These are phyloP conservation scores for Anoplophora glabripennis DNA, from an alignment of 1,140 invertebrate species.

Conservation along the genomic window DNA sequence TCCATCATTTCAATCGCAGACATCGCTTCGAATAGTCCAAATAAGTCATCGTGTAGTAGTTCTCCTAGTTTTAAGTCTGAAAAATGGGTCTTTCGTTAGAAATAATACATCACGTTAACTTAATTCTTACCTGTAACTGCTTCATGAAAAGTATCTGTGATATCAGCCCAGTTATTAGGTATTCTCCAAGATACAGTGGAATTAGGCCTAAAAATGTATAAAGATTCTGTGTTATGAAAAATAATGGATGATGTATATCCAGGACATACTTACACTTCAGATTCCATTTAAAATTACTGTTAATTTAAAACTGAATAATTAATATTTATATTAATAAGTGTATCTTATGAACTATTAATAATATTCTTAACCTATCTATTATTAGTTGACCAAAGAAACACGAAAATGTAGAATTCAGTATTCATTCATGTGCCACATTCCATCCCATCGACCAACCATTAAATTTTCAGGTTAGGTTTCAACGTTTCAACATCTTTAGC, in stretches of 20 bases:
- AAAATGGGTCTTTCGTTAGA: slow-evolving; percentile 28
- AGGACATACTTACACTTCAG: slow-evolving; percentile 3
- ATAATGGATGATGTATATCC: background rate
- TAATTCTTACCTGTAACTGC: slow-evolving; percentile 64
- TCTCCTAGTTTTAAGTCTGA: slow-evolving; percentile 82
- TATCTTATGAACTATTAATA: too few relatives aligned
- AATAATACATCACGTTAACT: background rate
- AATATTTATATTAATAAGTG: background rate
- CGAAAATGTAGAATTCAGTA: too few relatives aligned
- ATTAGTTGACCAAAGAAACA: too few relatives aligned
- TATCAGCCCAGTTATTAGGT: slow-evolving; percentile 66
- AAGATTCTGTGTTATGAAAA: background rate
- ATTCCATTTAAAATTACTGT: slow-evolving; percentile 10
- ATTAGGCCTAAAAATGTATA: background rate
- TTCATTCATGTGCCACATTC: too few relatives aligned
- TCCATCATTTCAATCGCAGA: slow-evolving; percentile 99
- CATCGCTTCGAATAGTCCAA: slow-evolving; percentile 98
- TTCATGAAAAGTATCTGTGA: slow-evolving; percentile 73
- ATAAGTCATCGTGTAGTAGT: slow-evolving; percentile 79
- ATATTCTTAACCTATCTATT: too few relatives aligned
- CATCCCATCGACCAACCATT: too few relatives aligned
- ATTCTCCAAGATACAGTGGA: slow-evolving; percentile 1
- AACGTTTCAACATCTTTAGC: too few relatives aligned
- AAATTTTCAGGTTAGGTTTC: too few relatives aligned
- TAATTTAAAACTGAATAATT: slow-evolving; percentile 6